Base-by-base conservation (phyloP, 1,140 invertebrate genomes). In the Pseudomyrmex gracilis region DNA sequence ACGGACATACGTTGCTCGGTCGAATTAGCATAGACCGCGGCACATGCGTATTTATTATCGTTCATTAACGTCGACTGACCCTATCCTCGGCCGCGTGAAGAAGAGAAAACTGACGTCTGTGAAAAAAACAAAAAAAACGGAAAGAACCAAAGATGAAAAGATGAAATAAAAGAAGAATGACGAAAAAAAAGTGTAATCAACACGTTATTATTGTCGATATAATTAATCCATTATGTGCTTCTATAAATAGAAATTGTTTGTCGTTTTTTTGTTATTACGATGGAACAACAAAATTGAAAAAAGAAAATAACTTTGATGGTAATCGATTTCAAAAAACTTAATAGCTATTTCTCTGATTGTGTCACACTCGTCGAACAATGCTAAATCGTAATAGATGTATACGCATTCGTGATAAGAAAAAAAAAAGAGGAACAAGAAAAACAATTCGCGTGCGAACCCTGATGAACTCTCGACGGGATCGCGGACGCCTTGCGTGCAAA, bases 21-120 rank as follows among this genome's bases (percentile, higher is more conserved):
- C 57, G 83, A 67, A 90, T 89, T 89, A 89, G 84, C 88, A 89
- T 90, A 87, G 82, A 34, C 66, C 20, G 68, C 34, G 73, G 82
- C 87, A 88, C 82, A 88, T 86, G 85, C 87, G 85, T 87, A 84
- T 83, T 88, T 85, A 85, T 89, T 34, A 34, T 85, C 68, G 74
- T 67, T 83, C 67, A 84, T 88, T 87, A 83, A 83, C 66, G 66
- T 68, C 64, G 83, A 22, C 66, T 80, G 74, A 84, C 76, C 83
- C 55, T 73, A 66, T 78, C 73, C 82, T 77, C 49, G 1, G 13
- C 47, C 20, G 2, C 12, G 24, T 22, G 24, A 20, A 61, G 13
- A 61, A 24, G 45, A 58, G 34, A 12, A 49, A 1, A 7, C 22
- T 12, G 49, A 74, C 34, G 20, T 34, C 22, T 22, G n/a, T 20